Conservation (phyloP, 2,113 vertebrate species). For the Pygoscelis antarcticus region DNA sequence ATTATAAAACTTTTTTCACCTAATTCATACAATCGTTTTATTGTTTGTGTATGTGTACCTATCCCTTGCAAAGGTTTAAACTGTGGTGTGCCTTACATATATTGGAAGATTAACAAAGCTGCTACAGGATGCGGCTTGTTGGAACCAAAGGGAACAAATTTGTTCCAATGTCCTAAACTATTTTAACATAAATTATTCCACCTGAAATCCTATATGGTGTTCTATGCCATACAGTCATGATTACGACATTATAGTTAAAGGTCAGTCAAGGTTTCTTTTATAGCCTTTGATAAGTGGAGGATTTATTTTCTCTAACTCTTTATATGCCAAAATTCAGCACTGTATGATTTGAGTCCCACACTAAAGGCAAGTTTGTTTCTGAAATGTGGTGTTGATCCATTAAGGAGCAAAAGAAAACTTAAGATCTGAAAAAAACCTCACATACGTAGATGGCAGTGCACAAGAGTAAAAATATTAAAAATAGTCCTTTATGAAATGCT, state of each 20-base stretch:
- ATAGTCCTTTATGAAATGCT: background rate
- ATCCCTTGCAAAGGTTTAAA: background rate
- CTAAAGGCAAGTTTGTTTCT: background rate
- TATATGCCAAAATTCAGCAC: background rate
- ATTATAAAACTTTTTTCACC: background rate
- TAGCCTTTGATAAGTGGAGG: background rate
- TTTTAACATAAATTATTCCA: conserved; percentile 41
- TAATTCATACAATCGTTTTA: conserved; percentile 22
- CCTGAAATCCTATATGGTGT: conserved; percentile 36
- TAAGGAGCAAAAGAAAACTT: background rate
- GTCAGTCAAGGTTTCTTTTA: conserved; percentile 15
- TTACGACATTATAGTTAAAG: background rate
- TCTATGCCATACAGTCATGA: background rate
- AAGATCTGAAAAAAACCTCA: background rate
- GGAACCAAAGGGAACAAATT: conserved; percentile 40
- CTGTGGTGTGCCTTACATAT: background rate
- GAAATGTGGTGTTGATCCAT: background rate
- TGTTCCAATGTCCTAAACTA: conserved; percentile 4
- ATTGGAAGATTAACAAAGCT: conserved; percentile 35
- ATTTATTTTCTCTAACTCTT: background rate
- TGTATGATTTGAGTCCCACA: background rate
- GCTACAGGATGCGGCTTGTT: background rate
- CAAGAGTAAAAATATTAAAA: background rate
- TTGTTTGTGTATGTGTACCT: background rate
- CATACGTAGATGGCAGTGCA: background rate